Evolutionary conservation across 2,888 invertebrate species (phyloP).

Genomic region (Philereme vetulata): DNA sequence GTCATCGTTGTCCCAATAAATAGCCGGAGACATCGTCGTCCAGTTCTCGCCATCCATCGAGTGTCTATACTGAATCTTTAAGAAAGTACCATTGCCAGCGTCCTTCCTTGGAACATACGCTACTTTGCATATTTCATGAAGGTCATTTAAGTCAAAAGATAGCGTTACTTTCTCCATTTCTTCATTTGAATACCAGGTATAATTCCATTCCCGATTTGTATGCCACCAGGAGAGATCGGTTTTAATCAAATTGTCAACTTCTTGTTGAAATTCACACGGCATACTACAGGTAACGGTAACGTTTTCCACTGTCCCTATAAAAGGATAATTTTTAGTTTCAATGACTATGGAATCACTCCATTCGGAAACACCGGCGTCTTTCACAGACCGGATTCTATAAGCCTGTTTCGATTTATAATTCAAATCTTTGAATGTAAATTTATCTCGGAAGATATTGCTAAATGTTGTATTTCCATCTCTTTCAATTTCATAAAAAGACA

Average conservation of each 20-base stretch:
- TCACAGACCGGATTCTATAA: conserved; percentile 64
- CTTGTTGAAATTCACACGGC: conserved; percentile 52
- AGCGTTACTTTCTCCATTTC: conserved; percentile 49
- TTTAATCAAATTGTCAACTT: conserved; percentile 52
- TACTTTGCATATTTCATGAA: conserved; percentile 55
- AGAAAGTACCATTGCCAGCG: conserved; percentile 66
- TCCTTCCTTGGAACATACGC: conserved; percentile 65
- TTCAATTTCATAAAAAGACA: conserved; percentile 66
- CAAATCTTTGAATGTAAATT: conserved; percentile 57
- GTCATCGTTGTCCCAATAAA: conserved; percentile 51
- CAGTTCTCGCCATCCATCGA: conserved; percentile 57
- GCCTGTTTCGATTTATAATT: conserved; percentile 52
- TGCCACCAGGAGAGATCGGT: conserved; percentile 53
- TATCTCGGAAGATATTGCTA: conserved; percentile 53
- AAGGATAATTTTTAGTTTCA: conserved; percentile 53
- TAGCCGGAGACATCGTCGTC: conserved; percentile 50
- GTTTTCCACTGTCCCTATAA: conserved; percentile 50
- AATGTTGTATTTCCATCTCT: conserved; percentile 59
- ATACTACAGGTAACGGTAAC: conserved; percentile 56
- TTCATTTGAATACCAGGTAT: conserved; percentile 45
- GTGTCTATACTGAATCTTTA: conserved; percentile 55
- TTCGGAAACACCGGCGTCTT: conserved; percentile 54
- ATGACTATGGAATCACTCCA: conserved; percentile 63
- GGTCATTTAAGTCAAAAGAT: conserved; percentile 52
- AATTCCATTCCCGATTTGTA: conserved; percentile 36